These are phyloP conservation scores for Indri indri DNA, from an alignment of 2,113 vertebrate genomes.

Conservation along the genomic window DNA sequence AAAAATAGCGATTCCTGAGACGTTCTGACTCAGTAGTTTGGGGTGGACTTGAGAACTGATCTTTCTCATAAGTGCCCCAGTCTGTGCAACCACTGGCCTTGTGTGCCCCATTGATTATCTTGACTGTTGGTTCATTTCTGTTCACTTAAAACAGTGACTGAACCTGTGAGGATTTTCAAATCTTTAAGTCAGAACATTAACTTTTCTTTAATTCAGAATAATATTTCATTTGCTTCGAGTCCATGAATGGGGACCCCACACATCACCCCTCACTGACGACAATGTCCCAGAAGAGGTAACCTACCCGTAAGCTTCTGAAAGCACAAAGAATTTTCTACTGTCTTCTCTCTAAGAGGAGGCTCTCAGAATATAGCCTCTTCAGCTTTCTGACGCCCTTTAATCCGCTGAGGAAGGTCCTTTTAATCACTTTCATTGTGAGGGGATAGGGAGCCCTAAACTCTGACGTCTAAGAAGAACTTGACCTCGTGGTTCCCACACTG, in stretches of 20 bases:
- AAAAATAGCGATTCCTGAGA: not conserved
- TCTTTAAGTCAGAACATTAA: not conserved
- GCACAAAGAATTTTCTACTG: not conserved
- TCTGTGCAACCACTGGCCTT: not conserved
- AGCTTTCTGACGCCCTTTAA: not conserved
- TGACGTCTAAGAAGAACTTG: not conserved
- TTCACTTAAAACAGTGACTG: not conserved
- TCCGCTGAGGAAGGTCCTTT: not conserved
- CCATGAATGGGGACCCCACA: not conserved
- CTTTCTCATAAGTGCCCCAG: not conserved
- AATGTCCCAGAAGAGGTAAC: not conserved
- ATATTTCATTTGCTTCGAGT: not conserved
- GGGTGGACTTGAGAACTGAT: not conserved
- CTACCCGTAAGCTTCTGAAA: not conserved
- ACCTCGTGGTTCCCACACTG: slow-evolving; percentile 12
- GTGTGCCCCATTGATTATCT: not conserved
- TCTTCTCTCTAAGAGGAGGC: not conserved
- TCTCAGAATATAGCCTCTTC: not conserved
- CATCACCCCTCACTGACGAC: not conserved
- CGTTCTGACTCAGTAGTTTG: not conserved
- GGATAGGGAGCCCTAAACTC: not conserved
- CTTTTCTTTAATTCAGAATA: not conserved
- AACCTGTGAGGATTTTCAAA: not conserved
- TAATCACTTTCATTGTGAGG: not conserved
- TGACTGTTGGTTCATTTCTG: not conserved